phyloP scores from a whole-genome alignment of 2,113 vertebrate species.

The Gopherus evgoodei region DNA sequence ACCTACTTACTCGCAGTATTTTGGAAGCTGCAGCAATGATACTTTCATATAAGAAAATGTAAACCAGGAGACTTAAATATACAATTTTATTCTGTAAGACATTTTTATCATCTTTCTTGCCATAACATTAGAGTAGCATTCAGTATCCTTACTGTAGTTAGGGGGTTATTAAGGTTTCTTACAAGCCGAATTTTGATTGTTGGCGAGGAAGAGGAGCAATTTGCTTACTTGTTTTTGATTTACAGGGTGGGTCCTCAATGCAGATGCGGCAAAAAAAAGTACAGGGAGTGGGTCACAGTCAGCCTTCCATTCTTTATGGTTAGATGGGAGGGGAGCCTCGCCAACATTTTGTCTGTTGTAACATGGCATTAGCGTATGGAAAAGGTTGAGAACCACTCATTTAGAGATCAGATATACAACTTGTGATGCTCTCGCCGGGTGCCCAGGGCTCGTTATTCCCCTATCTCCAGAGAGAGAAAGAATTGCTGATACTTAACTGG shows the following conservation, averaged over 20 bases:
- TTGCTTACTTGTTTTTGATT: conserved; percentile 17
- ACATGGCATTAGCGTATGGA: neutral
- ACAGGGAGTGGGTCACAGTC: neutral
- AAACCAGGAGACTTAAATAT: conserved; percentile 24
- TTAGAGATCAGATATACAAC: neutral
- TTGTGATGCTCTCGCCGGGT: too few relatives aligned
- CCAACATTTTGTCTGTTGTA: neutral
- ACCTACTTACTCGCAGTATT: neutral
- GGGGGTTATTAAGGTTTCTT: neutral
- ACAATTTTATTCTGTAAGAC: conserved; percentile 25
- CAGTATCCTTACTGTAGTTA: neutral
- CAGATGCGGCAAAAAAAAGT: neutral
- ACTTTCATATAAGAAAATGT: conserved; percentile 17
- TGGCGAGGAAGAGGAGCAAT: neutral
- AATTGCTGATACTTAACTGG: too few relatives aligned
- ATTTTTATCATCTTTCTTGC: conserved; percentile 26
- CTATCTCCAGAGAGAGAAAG: too few relatives aligned
- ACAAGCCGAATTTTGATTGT: neutral
- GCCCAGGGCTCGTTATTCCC: too few relatives aligned
- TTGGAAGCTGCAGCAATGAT: conserved; percentile 3
- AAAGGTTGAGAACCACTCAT: neutral
- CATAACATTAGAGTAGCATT: neutral
- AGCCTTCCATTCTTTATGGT: neutral
- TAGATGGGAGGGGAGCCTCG: neutral
- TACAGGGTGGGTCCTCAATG: neutral